A percentile compares a stretch with the other conserved stretches of the same genome.
phyloP scores from a whole-genome alignment of 2,113 vertebrate genomes.

The Lonchura striata region DNA sequence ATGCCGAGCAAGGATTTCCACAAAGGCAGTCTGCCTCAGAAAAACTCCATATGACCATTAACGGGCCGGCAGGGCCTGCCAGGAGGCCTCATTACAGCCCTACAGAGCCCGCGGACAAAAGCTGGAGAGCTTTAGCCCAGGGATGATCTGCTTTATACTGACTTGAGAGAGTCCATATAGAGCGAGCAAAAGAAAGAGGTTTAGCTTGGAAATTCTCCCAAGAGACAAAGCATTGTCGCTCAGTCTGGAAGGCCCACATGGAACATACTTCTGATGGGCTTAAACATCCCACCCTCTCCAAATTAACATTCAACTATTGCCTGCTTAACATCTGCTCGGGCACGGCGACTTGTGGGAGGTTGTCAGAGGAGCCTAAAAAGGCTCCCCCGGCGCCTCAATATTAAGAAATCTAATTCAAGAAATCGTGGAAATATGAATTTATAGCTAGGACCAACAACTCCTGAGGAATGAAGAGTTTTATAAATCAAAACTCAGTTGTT shows the following conservation, averaged over 20 bases:
- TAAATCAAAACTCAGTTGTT: not conserved
- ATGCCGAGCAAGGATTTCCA: slow-evolving; percentile 87
- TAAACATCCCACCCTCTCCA: slow-evolving; percentile 87
- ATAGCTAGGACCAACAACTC: not conserved
- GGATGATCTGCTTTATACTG: slow-evolving; percentile 99
- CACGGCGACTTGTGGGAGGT: slow-evolving; percentile 59
- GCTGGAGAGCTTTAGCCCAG: slow-evolving; percentile 94
- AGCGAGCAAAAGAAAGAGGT: slow-evolving; percentile 85
- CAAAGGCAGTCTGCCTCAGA: slow-evolving; percentile 88
- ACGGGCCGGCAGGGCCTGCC: slow-evolving; percentile 91
- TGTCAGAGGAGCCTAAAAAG: slow-evolving; percentile 44
- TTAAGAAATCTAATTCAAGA: slow-evolving; percentile 15
- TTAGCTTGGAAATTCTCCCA: slow-evolving; percentile 93
- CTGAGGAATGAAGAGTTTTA: not conserved
- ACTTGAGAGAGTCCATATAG: slow-evolving; percentile 99
- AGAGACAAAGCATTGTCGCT: slow-evolving; percentile 84
- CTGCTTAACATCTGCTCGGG: slow-evolving; percentile 94
- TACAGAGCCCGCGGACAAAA: slow-evolving; percentile 97
- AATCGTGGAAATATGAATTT: not conserved
- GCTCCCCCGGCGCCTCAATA: slow-evolving; percentile 32
- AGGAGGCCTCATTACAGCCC: slow-evolving; percentile 98
- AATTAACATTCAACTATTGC: slow-evolving; percentile 97
- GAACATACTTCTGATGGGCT: slow-evolving; percentile 87
- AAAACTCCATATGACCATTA: slow-evolving; percentile 93
- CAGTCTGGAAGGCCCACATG: slow-evolving; percentile 80